phyloP scores from a whole-genome alignment of 2,113 vertebrate species.

The Peromyscus californicus region DNA sequence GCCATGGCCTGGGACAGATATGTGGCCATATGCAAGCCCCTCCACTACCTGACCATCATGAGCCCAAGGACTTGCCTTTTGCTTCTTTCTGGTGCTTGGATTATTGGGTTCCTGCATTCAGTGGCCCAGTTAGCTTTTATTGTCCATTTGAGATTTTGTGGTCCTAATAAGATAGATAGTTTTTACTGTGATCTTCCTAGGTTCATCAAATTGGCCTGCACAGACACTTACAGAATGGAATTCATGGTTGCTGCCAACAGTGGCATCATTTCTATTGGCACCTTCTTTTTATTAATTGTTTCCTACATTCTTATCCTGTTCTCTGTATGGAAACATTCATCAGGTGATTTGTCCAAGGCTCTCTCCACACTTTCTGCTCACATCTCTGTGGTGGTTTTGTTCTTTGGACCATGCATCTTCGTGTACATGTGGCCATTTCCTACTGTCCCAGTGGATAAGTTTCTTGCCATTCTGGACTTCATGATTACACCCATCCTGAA shows the following conservation, averaged over 20 bases:
- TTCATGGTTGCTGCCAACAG: slow-evolving; percentile 77
- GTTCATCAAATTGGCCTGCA: slow-evolving; percentile 65
- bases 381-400: slow-evolving; percentile 66
- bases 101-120: slow-evolving; percentile 35
- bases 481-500: slow-evolving; percentile 68
- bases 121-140: slow-evolving; percentile 23
- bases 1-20: slow-evolving; percentile 34
- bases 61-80: background rate
- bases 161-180: slow-evolving; percentile 43
- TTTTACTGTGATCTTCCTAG: slow-evolving; percentile 65
- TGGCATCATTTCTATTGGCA: slow-evolving; percentile 71
- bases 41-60: slow-evolving; percentile 7
- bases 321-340: slow-evolving; percentile 58
- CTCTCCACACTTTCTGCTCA: slow-evolving; percentile 77
- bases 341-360: slow-evolving; percentile 60
- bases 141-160: slow-evolving; percentile 59
- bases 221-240: slow-evolving; percentile 61
- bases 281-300: slow-evolving; percentile 67
- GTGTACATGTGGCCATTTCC: slow-evolving; percentile 65
- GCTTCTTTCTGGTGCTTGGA: slow-evolving; percentile 4
- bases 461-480: slow-evolving; percentile 71
- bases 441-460: slow-evolving; percentile 40
- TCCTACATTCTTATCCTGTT: slow-evolving; percentile 79
- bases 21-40: slow-evolving; percentile 13
- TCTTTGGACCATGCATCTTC: slow-evolving; percentile 69